Evolutionary conservation across 2,888 invertebrate species (phyloP).

Genomic region (Scrobipalpa costella): DNA sequence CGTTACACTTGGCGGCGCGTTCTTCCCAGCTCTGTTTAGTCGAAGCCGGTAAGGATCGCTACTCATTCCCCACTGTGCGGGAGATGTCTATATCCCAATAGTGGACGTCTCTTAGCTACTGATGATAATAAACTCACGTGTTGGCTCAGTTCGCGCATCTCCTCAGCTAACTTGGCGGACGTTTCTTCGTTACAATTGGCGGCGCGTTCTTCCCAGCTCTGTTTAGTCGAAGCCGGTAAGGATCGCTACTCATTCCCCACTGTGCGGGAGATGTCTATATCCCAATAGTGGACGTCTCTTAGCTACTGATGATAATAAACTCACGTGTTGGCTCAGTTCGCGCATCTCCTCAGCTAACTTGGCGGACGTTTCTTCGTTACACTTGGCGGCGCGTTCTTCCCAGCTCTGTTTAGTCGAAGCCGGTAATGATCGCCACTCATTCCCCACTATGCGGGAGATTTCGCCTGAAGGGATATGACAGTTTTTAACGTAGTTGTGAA

Average conservation of each 20-base stretch:
- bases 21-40: too few relatives aligned
- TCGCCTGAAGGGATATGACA: conserved; percentile 65
- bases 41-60: too few relatives aligned
- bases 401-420: conserved; percentile 94
- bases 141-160: background rate
- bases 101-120: too few relatives aligned
- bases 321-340: conserved; percentile 67
- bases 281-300: background rate
- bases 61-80: background rate
- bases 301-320: too few relatives aligned
- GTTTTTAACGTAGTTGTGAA: background rate
- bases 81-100: background rate
- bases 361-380: conserved; percentile 93
- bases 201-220: too few relatives aligned
- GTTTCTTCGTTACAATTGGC: background rate
- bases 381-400: conserved; percentile 94
- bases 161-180: background rate
- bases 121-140: background rate
- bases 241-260: background rate
- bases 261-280: too few relatives aligned
- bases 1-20: background rate
- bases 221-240: too few relatives aligned
- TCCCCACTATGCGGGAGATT: conserved; percentile 87
- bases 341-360: conserved; percentile 79
- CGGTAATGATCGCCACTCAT: conserved; percentile 96